Evolutionary conservation across 2,797 vertebrate genomes (phyloP).

Genomic region (Sphenopsis melanotis): DNA sequence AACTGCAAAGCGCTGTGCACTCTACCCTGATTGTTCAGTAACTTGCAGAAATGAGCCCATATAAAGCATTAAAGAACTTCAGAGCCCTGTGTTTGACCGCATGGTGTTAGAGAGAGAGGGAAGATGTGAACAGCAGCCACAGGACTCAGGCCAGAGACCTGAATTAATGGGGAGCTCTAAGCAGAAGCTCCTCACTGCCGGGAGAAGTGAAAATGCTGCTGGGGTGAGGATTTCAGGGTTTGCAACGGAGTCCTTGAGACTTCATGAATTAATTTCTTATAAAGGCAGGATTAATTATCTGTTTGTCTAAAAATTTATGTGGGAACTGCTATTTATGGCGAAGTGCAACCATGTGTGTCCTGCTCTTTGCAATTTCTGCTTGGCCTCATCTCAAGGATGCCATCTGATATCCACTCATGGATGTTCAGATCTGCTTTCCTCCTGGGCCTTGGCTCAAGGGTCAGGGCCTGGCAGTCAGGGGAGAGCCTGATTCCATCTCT

Average conservation of each 20-base stretch:
- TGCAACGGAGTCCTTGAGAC: background rate
- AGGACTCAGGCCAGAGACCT: background rate
- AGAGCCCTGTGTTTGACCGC: background rate
- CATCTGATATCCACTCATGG: background rate
- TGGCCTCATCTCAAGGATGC: background rate
- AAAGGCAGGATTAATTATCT: background rate
- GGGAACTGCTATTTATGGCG: background rate
- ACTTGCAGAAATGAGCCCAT: constrained; percentile 35
- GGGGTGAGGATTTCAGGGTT: background rate
- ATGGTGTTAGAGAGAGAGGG: background rate
- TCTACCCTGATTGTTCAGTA: constrained; percentile 12
- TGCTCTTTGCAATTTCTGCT: background rate
- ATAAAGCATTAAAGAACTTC: constrained; percentile 27
- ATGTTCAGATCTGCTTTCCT: background rate
- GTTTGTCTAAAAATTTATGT: background rate
- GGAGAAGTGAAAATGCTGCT: background rate
- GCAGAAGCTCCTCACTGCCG: background rate
- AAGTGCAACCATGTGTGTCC: background rate
- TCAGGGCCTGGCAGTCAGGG: background rate
- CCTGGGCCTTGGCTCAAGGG: background rate
- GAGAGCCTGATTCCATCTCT: background rate
- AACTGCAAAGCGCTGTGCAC: constrained; percentile 20
- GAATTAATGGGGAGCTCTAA: background rate
- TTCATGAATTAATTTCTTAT: background rate
- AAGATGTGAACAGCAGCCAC: background rate